A percentile compares a stretch with the other conserved stretches of the same genome.
Conservation (phyloP, 2,888 invertebrate genomes). For the Meandrusa payeni region DNA sequence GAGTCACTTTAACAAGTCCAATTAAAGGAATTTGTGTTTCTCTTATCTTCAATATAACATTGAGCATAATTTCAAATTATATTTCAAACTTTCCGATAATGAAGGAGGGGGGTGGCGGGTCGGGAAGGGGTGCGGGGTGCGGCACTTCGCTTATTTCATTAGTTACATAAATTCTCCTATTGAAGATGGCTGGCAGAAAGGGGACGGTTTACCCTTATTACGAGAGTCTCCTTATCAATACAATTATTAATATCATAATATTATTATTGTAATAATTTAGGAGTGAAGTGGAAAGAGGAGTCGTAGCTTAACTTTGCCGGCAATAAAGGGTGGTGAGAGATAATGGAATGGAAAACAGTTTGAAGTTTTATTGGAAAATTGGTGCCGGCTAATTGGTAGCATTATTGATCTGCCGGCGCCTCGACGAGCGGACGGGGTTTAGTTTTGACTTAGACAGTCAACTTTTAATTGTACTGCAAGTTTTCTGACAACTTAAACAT, state of each 20-base stretch:
- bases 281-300: slow-evolving; percentile 68
- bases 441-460: slow-evolving; percentile 30
- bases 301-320: slow-evolving; percentile 77
- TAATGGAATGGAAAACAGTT: slow-evolving; percentile 81
- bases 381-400: slow-evolving; percentile 76
- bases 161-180: slow-evolving; percentile 81
- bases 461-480: no score
- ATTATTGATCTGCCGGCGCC: slow-evolving; percentile 71
- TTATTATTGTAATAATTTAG: slow-evolving; percentile 81
- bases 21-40: slow-evolving; percentile 82
- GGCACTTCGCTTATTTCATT: slow-evolving; percentile 80
- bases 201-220: slow-evolving; percentile 81
- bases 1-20: slow-evolving; percentile 82
- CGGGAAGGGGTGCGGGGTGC: slow-evolving; percentile 47
- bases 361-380: slow-evolving; percentile 81
- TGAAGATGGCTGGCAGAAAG: slow-evolving; percentile 80
- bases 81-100: slow-evolving; percentile 82
- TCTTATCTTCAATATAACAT: slow-evolving; percentile 82
- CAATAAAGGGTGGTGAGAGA: slow-evolving; percentile 79
- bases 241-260: slow-evolving; percentile 82
- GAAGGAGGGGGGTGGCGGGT: slow-evolving; percentile 66
- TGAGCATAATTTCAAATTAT: slow-evolving; percentile 82
- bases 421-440: slow-evolving; percentile 43
- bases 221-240: slow-evolving; percentile 81
- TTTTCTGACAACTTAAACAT: no score